A percentile compares a stretch with the other conserved stretches of the same genome.
phyloP scores from a whole-genome alignment of 1,140 invertebrate genomes.

The honey bee (Apis mellifera) region DNA sequence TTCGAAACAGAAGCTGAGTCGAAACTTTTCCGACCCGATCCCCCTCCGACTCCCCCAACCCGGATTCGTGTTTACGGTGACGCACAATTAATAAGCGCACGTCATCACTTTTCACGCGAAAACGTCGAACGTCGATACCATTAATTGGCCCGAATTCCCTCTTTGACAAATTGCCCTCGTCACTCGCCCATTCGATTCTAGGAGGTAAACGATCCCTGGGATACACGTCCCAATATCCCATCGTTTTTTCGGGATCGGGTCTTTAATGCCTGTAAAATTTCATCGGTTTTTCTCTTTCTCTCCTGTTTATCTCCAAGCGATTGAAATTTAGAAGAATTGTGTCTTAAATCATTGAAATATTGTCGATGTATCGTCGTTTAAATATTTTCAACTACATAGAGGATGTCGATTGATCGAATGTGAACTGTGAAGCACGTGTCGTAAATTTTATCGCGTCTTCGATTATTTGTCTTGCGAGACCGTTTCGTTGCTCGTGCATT shows the following conservation, averaged over 20 bases:
- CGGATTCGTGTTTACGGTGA: constrained; percentile 2
- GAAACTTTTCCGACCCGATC: constrained; percentile 15
- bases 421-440: too few species aligned
- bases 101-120: constrained; percentile 10
- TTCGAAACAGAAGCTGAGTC: neutral
- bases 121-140: constrained; percentile 10
- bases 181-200: neutral
- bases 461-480: too few species aligned
- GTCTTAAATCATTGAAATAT: too few species aligned
- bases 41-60: neutral
- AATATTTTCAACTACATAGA: too few species aligned
- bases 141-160: constrained; percentile 16
- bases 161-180: constrained; percentile 9
- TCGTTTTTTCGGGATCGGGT: neutral
- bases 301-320: too few species aligned
- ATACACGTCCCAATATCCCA: too few species aligned
- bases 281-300: too few species aligned
- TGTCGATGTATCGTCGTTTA: too few species aligned
- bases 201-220: neutral
- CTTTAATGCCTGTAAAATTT: neutral
- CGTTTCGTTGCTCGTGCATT: too few species aligned
- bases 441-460: too few species aligned
- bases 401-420: too few species aligned
- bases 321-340: too few species aligned
- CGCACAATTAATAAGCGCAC: constrained; percentile 24